Percentiles rank a stretch among this genome's conserved stretches.
Evolutionary conservation across 2,113 vertebrate genomes (phyloP).

Genomic region (Nanger granti): DNA sequence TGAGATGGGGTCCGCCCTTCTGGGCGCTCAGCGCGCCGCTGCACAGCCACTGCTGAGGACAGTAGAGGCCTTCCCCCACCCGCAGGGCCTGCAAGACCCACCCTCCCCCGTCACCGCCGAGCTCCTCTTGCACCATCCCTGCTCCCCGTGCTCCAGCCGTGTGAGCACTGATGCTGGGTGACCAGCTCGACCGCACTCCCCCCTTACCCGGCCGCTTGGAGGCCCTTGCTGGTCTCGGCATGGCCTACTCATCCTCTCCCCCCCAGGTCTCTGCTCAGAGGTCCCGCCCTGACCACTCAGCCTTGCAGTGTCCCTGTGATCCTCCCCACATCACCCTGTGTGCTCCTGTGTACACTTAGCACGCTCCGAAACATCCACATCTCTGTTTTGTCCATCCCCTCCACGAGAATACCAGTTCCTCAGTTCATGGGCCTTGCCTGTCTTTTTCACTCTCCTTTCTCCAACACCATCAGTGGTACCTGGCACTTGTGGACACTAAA

Average conservation of each 20-base stretch:
- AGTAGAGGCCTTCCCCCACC: neutral
- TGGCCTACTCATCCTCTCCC: fast-evolving
- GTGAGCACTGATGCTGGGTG: fast-evolving
- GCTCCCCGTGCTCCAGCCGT: fast-evolving
- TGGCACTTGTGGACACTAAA: neutral
- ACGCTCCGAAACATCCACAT: fast-evolving
- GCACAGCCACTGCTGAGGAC: fast-evolving
- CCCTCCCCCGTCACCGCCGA: fast-evolving
- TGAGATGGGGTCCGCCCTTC: neutral
- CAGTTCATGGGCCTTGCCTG: neutral
- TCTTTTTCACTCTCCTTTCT: neutral
- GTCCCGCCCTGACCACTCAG: neutral
- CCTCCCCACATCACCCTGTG: fast-evolving
- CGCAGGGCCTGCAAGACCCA: neutral
- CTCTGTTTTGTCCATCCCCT: neutral
- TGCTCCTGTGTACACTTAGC: neutral
- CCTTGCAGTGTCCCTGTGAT: neutral
- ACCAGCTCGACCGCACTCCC: fast-evolving
- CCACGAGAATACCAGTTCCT: fast-evolving
- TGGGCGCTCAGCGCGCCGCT: neutral
- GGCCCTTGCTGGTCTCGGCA: neutral
- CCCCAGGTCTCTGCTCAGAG: neutral
- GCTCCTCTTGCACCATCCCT: neutral
- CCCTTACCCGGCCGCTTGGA: neutral
- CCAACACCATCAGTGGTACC: neutral